A percentile compares a stretch with the other conserved stretches of the same genome.
Evolutionary conservation across 1,140 invertebrate species (phyloP).

Genomic region (Drosophila takahashii): DNA sequence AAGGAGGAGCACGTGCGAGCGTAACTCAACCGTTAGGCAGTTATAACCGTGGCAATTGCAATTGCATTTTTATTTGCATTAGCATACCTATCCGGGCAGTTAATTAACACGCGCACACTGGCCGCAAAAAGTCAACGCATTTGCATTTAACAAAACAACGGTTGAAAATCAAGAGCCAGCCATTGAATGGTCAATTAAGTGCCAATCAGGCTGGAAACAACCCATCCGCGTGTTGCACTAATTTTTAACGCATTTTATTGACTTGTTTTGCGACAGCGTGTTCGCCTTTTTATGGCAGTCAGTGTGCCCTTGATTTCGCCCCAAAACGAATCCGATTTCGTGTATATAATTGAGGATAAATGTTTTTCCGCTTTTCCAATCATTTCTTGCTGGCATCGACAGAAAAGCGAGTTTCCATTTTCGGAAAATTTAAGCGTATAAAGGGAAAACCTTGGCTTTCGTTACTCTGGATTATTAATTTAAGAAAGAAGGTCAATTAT

Average conservation of each 20-base stretch:
- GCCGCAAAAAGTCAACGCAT: conserved; percentile 24
- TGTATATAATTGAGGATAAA: conserved; percentile 67
- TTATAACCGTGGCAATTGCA: conserved; percentile 30
- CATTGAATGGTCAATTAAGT: conserved; percentile 62
- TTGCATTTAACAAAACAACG: conserved; percentile 38
- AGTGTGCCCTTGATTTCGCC: conserved; percentile 7
- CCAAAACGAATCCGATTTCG: conserved; percentile 41
- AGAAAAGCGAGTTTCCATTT: conserved; percentile 1
- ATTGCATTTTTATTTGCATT: conserved; percentile 51
- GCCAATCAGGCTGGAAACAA: conserved; percentile 52
- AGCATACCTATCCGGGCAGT: conserved; percentile 28
- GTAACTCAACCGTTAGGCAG: conserved; percentile 41
- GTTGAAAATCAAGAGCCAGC: conserved; percentile 16
- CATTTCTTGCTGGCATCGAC: conserved; percentile 11
- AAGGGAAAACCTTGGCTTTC: background rate
- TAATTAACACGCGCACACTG: conserved; percentile 25
- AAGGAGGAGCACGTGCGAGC: conserved; percentile 25
- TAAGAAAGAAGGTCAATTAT: no score
- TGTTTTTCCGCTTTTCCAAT: background rate
- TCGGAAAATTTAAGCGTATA: background rate
- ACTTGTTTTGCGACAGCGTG: conserved; percentile 25
- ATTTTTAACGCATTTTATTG: conserved; percentile 36
- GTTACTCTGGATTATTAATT: conserved; percentile 5
- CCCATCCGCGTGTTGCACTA: conserved; percentile 7
- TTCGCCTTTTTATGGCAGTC: background rate